Evolutionary conservation across 1,140 invertebrate genomes (phyloP), one percentile per base, ranked within the genome.

Genomic region (Neotoxoptera formosana): DNA sequence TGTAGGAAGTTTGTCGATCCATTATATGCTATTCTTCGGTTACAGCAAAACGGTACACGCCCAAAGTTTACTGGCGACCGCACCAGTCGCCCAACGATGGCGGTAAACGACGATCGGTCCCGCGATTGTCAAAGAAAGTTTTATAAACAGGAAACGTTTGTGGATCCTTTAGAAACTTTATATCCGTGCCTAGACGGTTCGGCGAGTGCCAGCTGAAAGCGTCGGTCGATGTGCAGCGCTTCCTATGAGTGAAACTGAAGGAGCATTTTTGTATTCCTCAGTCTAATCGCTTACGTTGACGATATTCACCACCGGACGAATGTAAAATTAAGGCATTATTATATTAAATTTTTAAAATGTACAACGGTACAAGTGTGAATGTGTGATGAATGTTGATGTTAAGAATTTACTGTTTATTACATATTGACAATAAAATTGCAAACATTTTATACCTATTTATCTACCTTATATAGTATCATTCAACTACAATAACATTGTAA

Each of bases 1-100:
- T 0, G 90, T 2, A 0, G 0, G 8, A 6, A 6, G 14, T 76
- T 0, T 17, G 0, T 3, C 60, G 14, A 76, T 14, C 17, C 14
- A 3, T 76, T 76, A 76, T 76, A 76, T 76, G 4, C 30, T n/a
- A 0, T 76, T 1, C 60, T 20, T 4, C 6, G 17, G 60, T 2
- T 0, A n/a, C 8, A 30, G 30, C 17, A 76, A 76, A 76, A 76
- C 8, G 14, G 60, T 76, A 76, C 30, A 1, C 3, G 14, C 4
- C n/a, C 6, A 6, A 17, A 17, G n/a, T 30, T 7, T 0, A 76
- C 1, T 14, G 14, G 17, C 14, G 4, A n/a, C 60, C 60, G 4
- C 30, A n/a, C 17, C 4, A n/a, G 60, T 76, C 6, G 1, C 4
- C n/a, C 60, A 21, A 17, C 11, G 30, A 0, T 76, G 1, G 6